These are phyloP conservation scores for Aphelinus atriplicis DNA, from an alignment of 1,140 invertebrate species.

Conservation along the genomic window DNA sequence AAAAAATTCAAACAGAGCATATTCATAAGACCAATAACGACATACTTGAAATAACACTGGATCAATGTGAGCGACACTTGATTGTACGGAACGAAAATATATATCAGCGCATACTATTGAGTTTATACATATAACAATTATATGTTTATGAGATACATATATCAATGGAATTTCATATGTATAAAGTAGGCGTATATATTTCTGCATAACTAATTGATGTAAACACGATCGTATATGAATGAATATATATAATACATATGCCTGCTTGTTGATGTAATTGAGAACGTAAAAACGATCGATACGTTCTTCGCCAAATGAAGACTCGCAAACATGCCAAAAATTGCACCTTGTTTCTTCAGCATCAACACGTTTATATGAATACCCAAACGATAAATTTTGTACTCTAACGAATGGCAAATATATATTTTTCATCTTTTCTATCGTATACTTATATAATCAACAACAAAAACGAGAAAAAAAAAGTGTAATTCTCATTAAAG, in stretches of 20 bases:
- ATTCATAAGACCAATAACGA: not conserved
- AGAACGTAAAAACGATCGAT: conserved; percentile 6
- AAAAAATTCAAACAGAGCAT: conserved; percentile 3
- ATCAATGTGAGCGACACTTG: no score
- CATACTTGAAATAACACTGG: no score
- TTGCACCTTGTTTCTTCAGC: conserved; percentile 33
- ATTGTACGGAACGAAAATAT: not conserved
- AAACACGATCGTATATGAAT: conserved; percentile 37
- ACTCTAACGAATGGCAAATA: conserved; percentile 14
- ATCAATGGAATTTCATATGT: conserved; percentile 31
- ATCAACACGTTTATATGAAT: conserved; percentile 28
- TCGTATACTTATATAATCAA: conserved; percentile 26
- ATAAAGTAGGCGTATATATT: conserved; percentile 40
- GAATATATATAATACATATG: conserved; percentile 25
- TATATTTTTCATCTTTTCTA: conserved; percentile 56
- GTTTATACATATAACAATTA: conserved; percentile 23
- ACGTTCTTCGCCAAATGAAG: conserved; percentile 1
- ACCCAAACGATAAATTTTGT: conserved; percentile 21
- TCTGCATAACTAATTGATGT: conserved; percentile 40
- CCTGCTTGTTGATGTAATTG: not conserved
- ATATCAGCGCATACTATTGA: not conserved
- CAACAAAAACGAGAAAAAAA: not conserved
- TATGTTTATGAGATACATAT: conserved; percentile 29
- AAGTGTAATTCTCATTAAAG: conserved; percentile 26
- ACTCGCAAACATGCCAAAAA: conserved; percentile 32